Conservation (phyloP, 2,797 vertebrate genomes). For the Chanos chanos region DNA sequence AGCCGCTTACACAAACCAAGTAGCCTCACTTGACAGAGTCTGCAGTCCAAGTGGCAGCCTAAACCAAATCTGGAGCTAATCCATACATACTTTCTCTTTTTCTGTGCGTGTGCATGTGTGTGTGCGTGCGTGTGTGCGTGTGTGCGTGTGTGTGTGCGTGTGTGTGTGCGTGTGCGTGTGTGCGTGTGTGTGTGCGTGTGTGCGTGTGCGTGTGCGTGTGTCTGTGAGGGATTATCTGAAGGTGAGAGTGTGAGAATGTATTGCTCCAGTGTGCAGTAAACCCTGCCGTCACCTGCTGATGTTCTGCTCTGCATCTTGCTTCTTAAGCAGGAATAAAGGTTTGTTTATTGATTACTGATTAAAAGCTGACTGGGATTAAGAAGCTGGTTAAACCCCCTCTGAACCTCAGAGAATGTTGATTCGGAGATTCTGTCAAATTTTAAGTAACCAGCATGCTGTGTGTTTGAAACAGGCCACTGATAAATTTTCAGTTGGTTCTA, state of each 20-base stretch:
- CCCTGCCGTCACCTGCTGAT: too few relatives aligned
- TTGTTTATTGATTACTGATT: too few relatives aligned
- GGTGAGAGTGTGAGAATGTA: neutral
- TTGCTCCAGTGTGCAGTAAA: too few relatives aligned
- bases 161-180: neutral
- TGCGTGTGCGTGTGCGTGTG: neutral
- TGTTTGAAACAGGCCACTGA: too few relatives aligned
- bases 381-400: too few relatives aligned
- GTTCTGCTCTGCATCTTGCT: too few relatives aligned
- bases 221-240: neutral
- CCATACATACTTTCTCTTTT: conserved; percentile 25
- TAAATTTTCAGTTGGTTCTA: too few relatives aligned
- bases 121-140: neutral
- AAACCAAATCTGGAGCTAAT: conserved; percentile 49
- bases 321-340: too few relatives aligned
- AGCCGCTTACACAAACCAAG: conserved; percentile 52
- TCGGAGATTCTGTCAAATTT: too few relatives aligned
- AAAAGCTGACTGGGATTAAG: too few relatives aligned
- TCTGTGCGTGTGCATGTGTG: neutral
- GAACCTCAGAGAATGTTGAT: too few relatives aligned
- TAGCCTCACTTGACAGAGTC: conserved; percentile 48
- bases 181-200: conserved; percentile 4
- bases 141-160: neutral
- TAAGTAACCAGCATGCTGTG: too few relatives aligned
- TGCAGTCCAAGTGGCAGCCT: conserved; percentile 37